Evolutionary conservation across 2,113 vertebrate genomes (phyloP), one percentile per base, ranked within the genome.

Genomic region (Xiphorhynchus elegans): DNA sequence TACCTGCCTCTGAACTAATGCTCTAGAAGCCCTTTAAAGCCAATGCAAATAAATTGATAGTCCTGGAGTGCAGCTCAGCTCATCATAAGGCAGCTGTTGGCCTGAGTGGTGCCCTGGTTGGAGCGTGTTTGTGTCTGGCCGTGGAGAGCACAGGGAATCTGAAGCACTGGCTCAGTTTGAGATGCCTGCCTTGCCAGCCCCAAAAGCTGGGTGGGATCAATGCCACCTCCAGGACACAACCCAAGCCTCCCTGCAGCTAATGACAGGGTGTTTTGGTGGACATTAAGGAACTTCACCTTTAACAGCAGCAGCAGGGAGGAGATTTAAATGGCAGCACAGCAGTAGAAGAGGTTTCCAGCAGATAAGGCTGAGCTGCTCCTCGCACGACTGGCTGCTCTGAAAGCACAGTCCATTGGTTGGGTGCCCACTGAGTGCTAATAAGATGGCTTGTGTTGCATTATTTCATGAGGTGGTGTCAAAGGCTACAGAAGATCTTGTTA

Each of bases 381-480:
- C 16, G 26, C 49, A 55, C 2, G 1, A 68, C 84, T 56, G 79
- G 47, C 80, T 77, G 76, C 93, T 79, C 69, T 70, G 89, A 74
- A 69, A 93, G 42, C 53, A 4, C 33, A 33, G 50, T 31, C 33
- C 4, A 0, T 40, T 74, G 80, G 14, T 87, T 69, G 88, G 78
- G 81, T 55, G 67, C 78, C 67, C 67, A 6, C 50, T 19, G 67
- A 77, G 67, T 29, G 47, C 64, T 96, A 91, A 94, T 73, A 93
- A 78, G 93, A 17, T 83, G 62, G 29, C 70, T 85, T 73, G 67
- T 87, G 58, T 46, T 78, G 86, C 53, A 29, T 84, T 89, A 69
- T 86, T 92, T 89, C n/a, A 50, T 69, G 76, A 81, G 80, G 28
- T 89, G 56, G n/a, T 92, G 88, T 95, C 90, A 96, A 87, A 96